phyloP scores from a whole-genome alignment of 2,797 vertebrate species.

The Hemibagrus guttatus region DNA sequence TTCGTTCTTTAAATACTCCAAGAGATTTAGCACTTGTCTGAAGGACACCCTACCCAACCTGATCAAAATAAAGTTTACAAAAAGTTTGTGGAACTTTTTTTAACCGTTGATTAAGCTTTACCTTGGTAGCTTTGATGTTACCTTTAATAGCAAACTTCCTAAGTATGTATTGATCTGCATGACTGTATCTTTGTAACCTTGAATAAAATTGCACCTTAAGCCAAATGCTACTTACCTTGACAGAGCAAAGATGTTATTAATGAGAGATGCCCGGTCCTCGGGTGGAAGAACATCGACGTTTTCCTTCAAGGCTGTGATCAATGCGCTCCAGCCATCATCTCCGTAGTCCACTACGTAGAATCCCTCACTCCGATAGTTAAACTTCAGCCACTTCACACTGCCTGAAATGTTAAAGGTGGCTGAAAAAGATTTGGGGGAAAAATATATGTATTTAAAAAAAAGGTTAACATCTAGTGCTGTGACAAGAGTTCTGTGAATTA shows the following conservation, averaged over 20 bases:
- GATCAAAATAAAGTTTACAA: slow-evolving; percentile 29
- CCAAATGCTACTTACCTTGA: slow-evolving; percentile 75
- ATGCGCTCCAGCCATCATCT: slow-evolving; percentile 76
- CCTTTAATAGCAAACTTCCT: not conserved
- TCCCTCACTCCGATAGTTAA: slow-evolving; percentile 86
- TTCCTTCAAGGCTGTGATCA: slow-evolving; percentile 74
- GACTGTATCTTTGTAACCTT: not conserved
- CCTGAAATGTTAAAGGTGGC: slow-evolving; percentile 77
- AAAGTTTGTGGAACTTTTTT: not conserved
- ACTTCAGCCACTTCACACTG: slow-evolving; percentile 87
- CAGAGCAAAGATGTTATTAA: slow-evolving; percentile 90
- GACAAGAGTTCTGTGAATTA: not conserved
- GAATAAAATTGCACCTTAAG: not conserved
- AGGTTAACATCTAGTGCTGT: not conserved
- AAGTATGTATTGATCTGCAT: not conserved
- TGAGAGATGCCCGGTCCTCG: slow-evolving; percentile 88
- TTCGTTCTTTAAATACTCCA: slow-evolving; percentile 81
- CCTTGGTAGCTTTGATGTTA: not conserved
- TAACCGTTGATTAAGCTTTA: not conserved
- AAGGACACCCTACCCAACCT: slow-evolving; percentile 86
- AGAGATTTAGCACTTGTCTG: slow-evolving; percentile 76
- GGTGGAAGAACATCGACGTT: slow-evolving; percentile 74
- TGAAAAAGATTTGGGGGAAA: slow-evolving; percentile 59
- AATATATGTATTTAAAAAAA: not conserved
- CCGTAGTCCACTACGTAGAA: slow-evolving; percentile 92